phyloP scores from a whole-genome alignment of 2,113 vertebrate genomes.

The Rhinoderma darwinii region DNA sequence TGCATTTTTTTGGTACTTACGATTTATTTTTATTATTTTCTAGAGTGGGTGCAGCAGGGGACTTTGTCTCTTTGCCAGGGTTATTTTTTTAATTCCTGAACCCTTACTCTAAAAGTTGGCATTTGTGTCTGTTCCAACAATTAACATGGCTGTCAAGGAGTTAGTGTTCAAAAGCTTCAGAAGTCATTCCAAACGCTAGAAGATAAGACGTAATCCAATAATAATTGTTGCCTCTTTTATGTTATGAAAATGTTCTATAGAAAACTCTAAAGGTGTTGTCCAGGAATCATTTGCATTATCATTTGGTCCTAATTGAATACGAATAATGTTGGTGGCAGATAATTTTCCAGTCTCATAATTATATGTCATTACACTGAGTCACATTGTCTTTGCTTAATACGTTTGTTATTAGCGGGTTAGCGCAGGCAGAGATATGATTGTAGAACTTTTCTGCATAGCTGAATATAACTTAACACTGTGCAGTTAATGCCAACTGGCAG shows the following conservation, averaged over 20 bases:
- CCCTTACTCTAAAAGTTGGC: background rate
- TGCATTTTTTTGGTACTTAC: background rate
- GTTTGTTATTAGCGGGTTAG: conserved; percentile 34
- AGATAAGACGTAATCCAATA: background rate
- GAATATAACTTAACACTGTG: conserved; percentile 46
- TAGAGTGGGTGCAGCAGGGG: background rate
- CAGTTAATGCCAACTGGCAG: conserved; percentile 46
- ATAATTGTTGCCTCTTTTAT: background rate
- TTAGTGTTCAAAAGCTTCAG: background rate
- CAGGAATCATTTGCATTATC: conserved; percentile 8
- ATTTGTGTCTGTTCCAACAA: background rate
- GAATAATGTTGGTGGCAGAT: conserved; percentile 38
- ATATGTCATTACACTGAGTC: conserved; percentile 40
- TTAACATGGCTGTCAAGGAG: background rate
- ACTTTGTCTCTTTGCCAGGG: background rate
- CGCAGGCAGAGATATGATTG: conserved; percentile 16
- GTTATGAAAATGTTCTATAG: background rate
- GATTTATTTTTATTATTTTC: background rate
- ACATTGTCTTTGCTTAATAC: conserved; percentile 47
- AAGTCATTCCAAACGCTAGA: background rate
- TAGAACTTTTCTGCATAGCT: conserved; percentile 39
- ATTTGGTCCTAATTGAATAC: conserved; percentile 32
- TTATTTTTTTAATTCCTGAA: background rate
- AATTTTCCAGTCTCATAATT: conserved; percentile 25
- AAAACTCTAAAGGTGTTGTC: background rate